These are phyloP conservation scores for Pagetopsis macropterus DNA, from an alignment of 2,797 vertebrate genomes.

Conservation along the genomic window DNA sequence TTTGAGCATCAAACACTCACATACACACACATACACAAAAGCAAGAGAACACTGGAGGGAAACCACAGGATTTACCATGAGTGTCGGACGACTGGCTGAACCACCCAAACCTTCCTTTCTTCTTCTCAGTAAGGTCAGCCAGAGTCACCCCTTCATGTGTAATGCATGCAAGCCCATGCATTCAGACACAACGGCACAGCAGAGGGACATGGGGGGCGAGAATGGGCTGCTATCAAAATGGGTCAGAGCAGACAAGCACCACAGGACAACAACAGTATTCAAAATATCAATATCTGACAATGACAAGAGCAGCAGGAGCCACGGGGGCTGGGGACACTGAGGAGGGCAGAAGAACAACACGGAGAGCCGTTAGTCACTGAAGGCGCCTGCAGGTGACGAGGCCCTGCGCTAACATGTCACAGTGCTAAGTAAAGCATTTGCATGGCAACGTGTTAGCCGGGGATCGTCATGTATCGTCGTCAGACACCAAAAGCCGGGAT, in stretches of 20 bases:
- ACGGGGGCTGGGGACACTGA: constrained; percentile 75
- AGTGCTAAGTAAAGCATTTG: constrained; percentile 46
- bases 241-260: constrained; percentile 82
- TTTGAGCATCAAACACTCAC: constrained; percentile 6
- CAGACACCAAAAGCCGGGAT: constrained; percentile 64
- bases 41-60: constrained; percentile 70
- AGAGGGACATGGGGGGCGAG: constrained; percentile 74
- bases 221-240: constrained; percentile 84
- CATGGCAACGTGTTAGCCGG: constrained; percentile 58
- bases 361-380: constrained; percentile 76
- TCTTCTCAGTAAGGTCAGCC: constrained; percentile 97
- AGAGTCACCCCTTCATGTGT: constrained; percentile 94
- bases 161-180: constrained; percentile 90
- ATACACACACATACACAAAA: constrained; percentile 34
- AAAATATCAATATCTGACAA: constrained; percentile 79
- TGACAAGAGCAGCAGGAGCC: constrained; percentile 74
- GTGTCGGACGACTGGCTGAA: constrained; percentile 96
- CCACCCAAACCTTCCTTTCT: constrained; percentile 96
- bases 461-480: constrained; percentile 35
- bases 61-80: constrained; percentile 92
- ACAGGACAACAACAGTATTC: constrained; percentile 82
- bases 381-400: constrained; percentile 60
- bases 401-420: constrained; percentile 64
- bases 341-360: constrained; percentile 78
- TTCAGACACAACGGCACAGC: constrained; percentile 86